Evolutionary conservation across 2,797 vertebrate genomes (phyloP).

Genomic region (Sebastes matsubarae): DNA sequence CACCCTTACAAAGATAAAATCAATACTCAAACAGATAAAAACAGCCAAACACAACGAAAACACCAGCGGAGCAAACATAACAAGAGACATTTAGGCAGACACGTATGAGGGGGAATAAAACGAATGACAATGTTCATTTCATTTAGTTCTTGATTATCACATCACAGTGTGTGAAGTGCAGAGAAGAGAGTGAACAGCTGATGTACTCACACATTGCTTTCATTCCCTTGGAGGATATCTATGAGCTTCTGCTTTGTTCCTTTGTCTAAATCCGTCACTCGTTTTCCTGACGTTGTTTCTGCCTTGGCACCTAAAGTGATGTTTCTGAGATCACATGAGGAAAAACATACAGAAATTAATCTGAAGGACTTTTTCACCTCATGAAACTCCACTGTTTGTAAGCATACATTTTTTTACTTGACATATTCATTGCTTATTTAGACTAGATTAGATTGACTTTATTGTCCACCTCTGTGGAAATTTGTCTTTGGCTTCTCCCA

Average conservation of each 20-base stretch:
- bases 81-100: too few relatives aligned
- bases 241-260: slow-evolving; percentile 77
- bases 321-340: slow-evolving; percentile 81
- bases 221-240: slow-evolving; percentile 72
- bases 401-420: neutral
- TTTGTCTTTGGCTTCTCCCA: too few relatives aligned
- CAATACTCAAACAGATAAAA: too few relatives aligned
- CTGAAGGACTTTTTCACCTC: neutral
- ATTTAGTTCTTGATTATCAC: neutral
- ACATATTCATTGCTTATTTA: neutral
- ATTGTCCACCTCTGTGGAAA: too few relatives aligned
- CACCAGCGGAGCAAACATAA: too few relatives aligned
- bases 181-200: neutral
- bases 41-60: too few relatives aligned
- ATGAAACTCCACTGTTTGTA: neutral
- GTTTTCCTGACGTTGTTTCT: slow-evolving; percentile 90
- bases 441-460: neutral
- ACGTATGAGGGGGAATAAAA: too few relatives aligned
- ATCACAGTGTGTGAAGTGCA: neutral
- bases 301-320: slow-evolving; percentile 90
- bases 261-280: slow-evolving; percentile 66
- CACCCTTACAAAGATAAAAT: too few relatives aligned
- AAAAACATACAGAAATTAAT: neutral
- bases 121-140: too few relatives aligned
- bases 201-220: slow-evolving; percentile 85